Conservation (phyloP, 1,140 invertebrate genomes). For the Teleopsis dalmanni region DNA sequence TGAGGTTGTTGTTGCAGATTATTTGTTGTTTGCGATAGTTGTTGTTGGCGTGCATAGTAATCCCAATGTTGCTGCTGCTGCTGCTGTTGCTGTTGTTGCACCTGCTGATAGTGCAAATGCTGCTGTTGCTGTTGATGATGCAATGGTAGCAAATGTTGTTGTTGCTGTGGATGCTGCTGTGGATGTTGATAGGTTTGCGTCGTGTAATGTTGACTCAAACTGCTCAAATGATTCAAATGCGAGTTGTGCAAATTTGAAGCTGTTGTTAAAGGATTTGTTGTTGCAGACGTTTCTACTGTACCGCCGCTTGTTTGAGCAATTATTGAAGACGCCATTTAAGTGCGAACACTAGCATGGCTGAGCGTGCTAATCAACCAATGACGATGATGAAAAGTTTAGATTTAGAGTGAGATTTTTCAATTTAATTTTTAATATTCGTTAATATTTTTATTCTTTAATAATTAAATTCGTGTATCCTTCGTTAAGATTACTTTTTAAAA, state of each 20-base stretch:
- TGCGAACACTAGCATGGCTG: conserved; percentile 32
- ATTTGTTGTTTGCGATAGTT: conserved; percentile 16
- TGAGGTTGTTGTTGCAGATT: conserved; percentile 20
- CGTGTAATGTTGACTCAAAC: conserved; percentile 33
- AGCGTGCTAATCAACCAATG: not conserved
- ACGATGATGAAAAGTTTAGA: too few relatives aligned
- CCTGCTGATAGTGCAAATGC: conserved; percentile 17
- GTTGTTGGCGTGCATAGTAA: conserved; percentile 40
- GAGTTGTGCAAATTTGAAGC: conserved; percentile 27
- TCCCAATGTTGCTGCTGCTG: conserved; percentile 37
- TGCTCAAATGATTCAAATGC: conserved; percentile 37
- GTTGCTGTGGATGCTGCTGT: conserved; percentile 22
- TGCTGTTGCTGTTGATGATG: conserved; percentile 25
- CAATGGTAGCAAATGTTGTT: conserved; percentile 15
- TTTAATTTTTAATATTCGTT: not conserved
- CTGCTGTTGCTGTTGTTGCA: conserved; percentile 21
- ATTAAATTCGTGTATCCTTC: too few relatives aligned
- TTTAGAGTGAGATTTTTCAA: not conserved
- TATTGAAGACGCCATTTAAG: conserved; percentile 44
- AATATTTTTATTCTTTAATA: not conserved
- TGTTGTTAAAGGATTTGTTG: conserved; percentile 6
- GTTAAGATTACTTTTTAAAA: not conserved
- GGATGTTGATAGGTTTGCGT: conserved; percentile 12
- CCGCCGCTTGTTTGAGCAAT: conserved; percentile 38
- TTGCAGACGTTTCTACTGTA: conserved; percentile 24